Base-by-base conservation (phyloP, 2,888 invertebrate species). In the Eudiplozoon nipponicum region DNA sequence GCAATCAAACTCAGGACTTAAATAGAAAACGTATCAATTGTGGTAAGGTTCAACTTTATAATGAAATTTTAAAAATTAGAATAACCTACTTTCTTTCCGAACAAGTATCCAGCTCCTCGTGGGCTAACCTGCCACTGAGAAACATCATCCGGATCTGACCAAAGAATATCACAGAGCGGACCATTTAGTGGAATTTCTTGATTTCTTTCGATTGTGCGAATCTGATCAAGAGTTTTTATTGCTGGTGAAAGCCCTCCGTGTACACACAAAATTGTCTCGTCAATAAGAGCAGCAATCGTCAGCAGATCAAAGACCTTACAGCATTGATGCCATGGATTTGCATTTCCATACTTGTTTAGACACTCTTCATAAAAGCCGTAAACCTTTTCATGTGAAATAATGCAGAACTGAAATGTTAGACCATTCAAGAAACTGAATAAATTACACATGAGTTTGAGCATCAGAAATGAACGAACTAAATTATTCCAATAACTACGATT, bases 281-380 rank as follows among this genome's bases (percentile, higher is more conserved):
- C 90, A 55, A 98, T 81, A 54, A 94, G 76, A 50, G 94, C 94
- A 52, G 90, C 84, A 50, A 98, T 72, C 48, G 90, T 84, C 40
- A 94, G 68, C 47, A 86, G 67, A 66, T 94, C 90, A 64, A 94
- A 94, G 34, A 90, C 84, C 61, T 72, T 71, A 63, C 90, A 90
- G 59, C 90, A 94, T 60, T 80, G 77, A 58, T 78, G 75, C 86
- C 94, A 98, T 34, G 86, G 81, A 64, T 84, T 84, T 38, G 77
- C 72, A 67, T 94, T 90, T 22, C 94, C 94, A 65, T 98, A 98
- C 64, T 98, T 98, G 49, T 72, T 78, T 55, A 81, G 72, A 61
- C 94, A 98, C 60, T 98, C 94, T 65, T 98, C 86, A 62, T 86
- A 90, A 63, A 90, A 90, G 28, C 86, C 86, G 63, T 90, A 90